Percentiles rank a stretch among this genome's conserved stretches.
phyloP scores from a whole-genome alignment of 2,113 vertebrate species.

The Echinops telfairi region DNA sequence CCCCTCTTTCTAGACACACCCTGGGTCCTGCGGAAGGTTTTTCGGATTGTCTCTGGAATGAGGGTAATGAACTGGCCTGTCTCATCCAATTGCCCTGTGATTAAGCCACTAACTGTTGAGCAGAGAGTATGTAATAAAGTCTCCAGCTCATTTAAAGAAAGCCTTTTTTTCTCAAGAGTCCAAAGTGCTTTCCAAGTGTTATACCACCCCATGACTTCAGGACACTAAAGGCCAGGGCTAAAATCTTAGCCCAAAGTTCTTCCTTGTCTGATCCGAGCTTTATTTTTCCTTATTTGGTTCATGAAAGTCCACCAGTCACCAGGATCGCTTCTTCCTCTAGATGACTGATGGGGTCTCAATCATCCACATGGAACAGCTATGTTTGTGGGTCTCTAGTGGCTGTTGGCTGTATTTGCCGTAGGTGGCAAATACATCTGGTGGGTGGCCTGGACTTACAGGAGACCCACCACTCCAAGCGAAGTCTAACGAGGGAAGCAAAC shows the following conservation, averaged over 20 bases:
- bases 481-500: background rate
- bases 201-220: background rate
- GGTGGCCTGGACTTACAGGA: background rate
- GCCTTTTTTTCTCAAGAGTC: slow-evolving; percentile 3
- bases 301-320: background rate
- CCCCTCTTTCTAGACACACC: background rate
- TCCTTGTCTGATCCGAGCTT: background rate
- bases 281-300: background rate
- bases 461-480: background rate
- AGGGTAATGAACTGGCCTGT: background rate
- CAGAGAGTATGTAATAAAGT: slow-evolving; percentile 31
- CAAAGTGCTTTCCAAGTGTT: slow-evolving; percentile 24
- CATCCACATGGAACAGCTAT: background rate
- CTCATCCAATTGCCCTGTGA: background rate
- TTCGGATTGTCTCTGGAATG: background rate
- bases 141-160: slow-evolving; percentile 44
- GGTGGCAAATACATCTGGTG: too few relatives aligned
- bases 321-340: background rate
- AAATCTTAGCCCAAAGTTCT: slow-evolving; percentile 34
- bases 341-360: background rate
- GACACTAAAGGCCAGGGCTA: slow-evolving; percentile 4
- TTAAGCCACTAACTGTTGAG: slow-evolving; percentile 45
- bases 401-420: background rate
- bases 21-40: background rate
- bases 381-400: background rate